Evolutionary conservation across 2,797 vertebrate genomes (phyloP).

Genomic region (Gallirallus australis): DNA sequence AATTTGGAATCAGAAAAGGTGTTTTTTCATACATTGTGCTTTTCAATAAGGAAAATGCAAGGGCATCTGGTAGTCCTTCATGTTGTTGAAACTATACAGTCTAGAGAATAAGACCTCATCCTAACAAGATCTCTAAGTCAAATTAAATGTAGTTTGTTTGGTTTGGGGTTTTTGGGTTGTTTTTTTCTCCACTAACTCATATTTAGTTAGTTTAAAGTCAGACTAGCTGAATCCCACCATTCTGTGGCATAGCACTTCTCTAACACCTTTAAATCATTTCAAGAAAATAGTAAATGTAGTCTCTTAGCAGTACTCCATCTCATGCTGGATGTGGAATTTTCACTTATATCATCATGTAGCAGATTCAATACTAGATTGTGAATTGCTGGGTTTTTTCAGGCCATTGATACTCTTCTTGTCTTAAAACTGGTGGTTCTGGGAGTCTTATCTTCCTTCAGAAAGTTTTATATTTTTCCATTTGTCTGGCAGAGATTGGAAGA

Average conservation of each 20-base stretch:
- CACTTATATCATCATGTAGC: not conserved
- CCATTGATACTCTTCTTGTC: not conserved
- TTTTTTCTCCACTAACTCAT: not conserved
- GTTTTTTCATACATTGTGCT: not conserved
- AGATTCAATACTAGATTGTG: not conserved
- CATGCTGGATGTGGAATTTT: not conserved
- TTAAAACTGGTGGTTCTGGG: not conserved
- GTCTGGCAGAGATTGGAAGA: not conserved
- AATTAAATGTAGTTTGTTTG: not conserved
- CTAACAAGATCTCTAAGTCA: not conserved
- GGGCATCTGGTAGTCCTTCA: fast-evolving
- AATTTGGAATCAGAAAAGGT: not conserved
- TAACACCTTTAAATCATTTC: not conserved
- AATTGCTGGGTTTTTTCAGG: not conserved
- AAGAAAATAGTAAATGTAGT: not conserved
- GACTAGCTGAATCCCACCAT: not conserved
- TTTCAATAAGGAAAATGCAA: not conserved
- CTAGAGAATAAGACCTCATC: not conserved
- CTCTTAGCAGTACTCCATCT: not conserved
- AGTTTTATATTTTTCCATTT: not conserved
- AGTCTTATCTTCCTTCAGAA: not conserved
- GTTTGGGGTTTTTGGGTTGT: too few species aligned
- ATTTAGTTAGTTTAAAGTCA: not conserved
- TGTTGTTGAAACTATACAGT: not conserved
- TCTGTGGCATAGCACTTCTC: not conserved